Percentiles rank a stretch among this genome's conserved stretches.
Evolutionary conservation across 1,140 invertebrate species (phyloP).

Genomic region (Asbolus verrucosus): DNA sequence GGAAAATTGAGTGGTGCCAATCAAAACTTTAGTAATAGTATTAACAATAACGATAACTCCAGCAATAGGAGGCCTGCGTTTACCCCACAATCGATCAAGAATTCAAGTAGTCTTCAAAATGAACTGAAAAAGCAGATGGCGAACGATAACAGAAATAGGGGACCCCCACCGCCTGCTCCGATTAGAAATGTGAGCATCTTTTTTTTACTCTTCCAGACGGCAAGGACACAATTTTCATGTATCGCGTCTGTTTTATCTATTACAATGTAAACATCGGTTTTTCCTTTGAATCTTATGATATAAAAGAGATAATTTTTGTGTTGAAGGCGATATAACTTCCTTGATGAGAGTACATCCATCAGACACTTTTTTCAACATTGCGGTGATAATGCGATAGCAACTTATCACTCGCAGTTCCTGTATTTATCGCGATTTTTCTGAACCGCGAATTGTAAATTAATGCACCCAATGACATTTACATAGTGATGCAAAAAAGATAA

Average conservation of each 20-base stretch:
- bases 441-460: no score
- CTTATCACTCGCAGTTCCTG: slow-evolving; percentile 1
- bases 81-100: slow-evolving; percentile 45
- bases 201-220: not conserved
- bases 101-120: slow-evolving; percentile 60
- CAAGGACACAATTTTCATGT: no score
- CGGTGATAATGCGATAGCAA: not conserved
- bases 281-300: no score
- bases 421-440: not conserved
- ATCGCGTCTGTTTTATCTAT: no score
- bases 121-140: slow-evolving; percentile 62
- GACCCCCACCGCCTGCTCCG: slow-evolving; percentile 61
- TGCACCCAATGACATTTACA: no score
- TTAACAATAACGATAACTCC: slow-evolving; percentile 41
- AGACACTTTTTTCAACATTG: no score
- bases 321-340: not conserved
- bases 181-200: slow-evolving; percentile 47
- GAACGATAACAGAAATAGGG: slow-evolving; percentile 59
- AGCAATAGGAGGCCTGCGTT: slow-evolving; percentile 40
- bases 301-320: no score
- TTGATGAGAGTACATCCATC: not conserved
- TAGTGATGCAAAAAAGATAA: no score
- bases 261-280: no score
- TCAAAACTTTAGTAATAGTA: slow-evolving; percentile 26
- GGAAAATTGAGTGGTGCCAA: slow-evolving; percentile 63